Conservation (phyloP, 2,113 vertebrate genomes). For the Calyptomena viridis region DNA sequence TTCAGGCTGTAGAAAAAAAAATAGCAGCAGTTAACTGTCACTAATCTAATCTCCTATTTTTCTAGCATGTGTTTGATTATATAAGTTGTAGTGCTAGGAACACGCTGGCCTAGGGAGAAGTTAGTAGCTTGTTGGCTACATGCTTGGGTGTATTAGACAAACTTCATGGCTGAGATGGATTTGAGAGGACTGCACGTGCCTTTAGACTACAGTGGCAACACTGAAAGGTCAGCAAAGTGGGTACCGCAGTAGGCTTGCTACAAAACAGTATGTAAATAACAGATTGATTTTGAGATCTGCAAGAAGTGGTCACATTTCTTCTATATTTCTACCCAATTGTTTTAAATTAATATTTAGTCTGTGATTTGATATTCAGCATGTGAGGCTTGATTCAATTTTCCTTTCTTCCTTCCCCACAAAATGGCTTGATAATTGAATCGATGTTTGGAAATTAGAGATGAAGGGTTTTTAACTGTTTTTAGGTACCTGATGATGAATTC, state of each 20-base stretch:
- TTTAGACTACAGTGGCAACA: not conserved
- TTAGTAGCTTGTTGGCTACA: not conserved
- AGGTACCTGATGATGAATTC: not conserved
- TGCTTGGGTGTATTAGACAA: not conserved
- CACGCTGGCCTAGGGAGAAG: not conserved
- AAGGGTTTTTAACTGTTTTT: not conserved
- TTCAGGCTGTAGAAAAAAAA: slow-evolving; percentile 15
- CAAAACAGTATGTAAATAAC: not conserved
- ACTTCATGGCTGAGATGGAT: not conserved
- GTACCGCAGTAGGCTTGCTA: not conserved
- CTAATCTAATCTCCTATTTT: slow-evolving; percentile 59
- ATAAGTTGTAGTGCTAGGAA: slow-evolving; percentile 34
- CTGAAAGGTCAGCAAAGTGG: not conserved
- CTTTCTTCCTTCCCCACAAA: slow-evolving; percentile 17
- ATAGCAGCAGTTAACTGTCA: slow-evolving; percentile 51
- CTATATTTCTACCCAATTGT: not conserved
- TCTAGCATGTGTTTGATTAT: slow-evolving; percentile 55
- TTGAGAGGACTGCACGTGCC: not conserved
- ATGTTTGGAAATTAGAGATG: not conserved
- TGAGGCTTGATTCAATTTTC: slow-evolving; percentile 14
- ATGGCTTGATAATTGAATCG: not conserved
- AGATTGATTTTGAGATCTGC: not conserved
- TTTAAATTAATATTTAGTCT: not conserved
- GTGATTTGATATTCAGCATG: not conserved
- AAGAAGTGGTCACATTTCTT: not conserved